Percentiles rank a stretch among this genome's conserved stretches.
Conservation (phyloP, 1,140 invertebrate genomes). For the Chelonus insularis region DNA sequence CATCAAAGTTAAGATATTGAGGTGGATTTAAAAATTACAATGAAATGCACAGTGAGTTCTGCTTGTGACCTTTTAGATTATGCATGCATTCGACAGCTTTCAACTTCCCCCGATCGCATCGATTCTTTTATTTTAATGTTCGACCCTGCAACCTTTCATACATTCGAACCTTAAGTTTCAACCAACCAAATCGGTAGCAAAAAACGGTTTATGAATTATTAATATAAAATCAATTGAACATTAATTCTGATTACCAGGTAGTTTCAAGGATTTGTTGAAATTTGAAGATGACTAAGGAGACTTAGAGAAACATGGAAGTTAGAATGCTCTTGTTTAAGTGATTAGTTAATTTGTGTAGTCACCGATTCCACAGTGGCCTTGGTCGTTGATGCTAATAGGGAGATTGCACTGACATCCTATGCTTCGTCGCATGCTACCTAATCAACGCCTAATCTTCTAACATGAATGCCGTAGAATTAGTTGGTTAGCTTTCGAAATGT, state of each 20-base stretch:
- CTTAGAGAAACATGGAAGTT: background rate
- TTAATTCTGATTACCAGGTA: background rate
- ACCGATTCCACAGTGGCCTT: conserved; percentile 12
- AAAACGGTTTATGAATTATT: background rate
- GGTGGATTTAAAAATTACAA: background rate
- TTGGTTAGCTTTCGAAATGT: background rate
- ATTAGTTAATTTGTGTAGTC: conserved; percentile 38
- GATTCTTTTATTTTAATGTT: background rate
- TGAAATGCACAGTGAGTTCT: conserved; percentile 7
- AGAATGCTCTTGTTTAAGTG: conserved; percentile 19
- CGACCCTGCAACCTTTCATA: background rate
- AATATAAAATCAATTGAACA: background rate
- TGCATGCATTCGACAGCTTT: conserved; percentile 32
- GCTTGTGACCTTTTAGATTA: conserved; percentile 32
- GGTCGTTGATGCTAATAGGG: conserved; percentile 29
- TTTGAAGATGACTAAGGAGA: background rate
- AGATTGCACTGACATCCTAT: conserved; percentile 27
- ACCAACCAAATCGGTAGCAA: background rate
- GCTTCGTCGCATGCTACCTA: conserved; percentile 23
- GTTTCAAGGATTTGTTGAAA: background rate
- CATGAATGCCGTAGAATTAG: conserved; percentile 24
- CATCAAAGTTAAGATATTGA: background rate
- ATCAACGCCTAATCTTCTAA: conserved; percentile 37
- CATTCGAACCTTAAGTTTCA: background rate
- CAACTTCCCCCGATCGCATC: conserved; percentile 19